These are phyloP conservation scores for Bubo scandiacus DNA, from an alignment of 2,113 vertebrate species.

Conservation along the genomic window DNA sequence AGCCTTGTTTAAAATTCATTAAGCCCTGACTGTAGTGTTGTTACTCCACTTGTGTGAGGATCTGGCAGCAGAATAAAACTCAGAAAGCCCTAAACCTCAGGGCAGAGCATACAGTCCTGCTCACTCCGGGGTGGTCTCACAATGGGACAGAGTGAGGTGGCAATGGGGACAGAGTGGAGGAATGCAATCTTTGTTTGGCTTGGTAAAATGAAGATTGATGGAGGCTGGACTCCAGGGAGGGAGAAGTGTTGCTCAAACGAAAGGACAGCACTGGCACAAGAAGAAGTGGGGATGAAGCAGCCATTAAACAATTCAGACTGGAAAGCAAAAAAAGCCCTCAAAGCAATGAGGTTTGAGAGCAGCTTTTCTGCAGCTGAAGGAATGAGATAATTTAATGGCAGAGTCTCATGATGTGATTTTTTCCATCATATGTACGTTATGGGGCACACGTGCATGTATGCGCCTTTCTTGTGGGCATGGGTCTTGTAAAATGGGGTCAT, in stretches of 20 bases:
- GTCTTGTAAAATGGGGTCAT: background rate
- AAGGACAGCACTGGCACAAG: background rate
- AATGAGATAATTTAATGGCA: background rate
- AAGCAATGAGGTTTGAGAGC: background rate
- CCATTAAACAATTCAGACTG: background rate
- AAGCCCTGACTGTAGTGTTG: accelerated
- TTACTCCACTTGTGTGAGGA: background rate
- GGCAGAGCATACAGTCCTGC: accelerated
- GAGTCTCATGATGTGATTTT: background rate
- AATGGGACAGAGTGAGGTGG: background rate
- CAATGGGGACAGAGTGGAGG: background rate
- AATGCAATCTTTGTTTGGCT: accelerated
- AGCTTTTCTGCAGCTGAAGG: background rate
- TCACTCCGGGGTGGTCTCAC: background rate
- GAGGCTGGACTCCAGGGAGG: background rate
- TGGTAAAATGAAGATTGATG: background rate
- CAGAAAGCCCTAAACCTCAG: background rate
- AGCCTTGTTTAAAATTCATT: background rate
- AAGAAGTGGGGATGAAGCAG: background rate
- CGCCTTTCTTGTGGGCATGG: background rate
- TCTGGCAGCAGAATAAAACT: background rate
- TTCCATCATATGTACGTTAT: background rate
- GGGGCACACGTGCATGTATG: background rate
- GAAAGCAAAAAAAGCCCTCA: background rate
- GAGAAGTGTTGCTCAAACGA: background rate